phyloP scores from a whole-genome alignment of 2,888 invertebrate species.

The Tipula unca region DNA sequence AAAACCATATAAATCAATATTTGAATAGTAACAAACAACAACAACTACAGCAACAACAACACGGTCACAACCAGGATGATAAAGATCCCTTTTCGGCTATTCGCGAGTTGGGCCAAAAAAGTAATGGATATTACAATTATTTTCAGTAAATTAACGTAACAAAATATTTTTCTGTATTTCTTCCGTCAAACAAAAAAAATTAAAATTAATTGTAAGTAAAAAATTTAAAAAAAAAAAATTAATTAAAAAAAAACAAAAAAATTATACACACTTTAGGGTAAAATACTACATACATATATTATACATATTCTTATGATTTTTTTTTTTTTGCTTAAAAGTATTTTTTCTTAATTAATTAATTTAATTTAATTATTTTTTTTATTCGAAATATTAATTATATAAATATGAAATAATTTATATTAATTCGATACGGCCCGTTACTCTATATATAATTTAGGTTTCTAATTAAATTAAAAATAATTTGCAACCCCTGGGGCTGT shows the following conservation, averaged over 20 bases:
- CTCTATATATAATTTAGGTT: not conserved
- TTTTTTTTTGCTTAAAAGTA: not conserved
- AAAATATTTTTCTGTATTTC: slow-evolving; percentile 4
- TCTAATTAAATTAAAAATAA: not conserved
- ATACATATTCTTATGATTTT: not conserved
- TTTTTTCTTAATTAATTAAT: not conserved
- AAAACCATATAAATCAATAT: slow-evolving; percentile 23
- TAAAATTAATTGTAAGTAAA: not conserved
- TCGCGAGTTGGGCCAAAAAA: slow-evolving; percentile 44
- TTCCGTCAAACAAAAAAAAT: not conserved
- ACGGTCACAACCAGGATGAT: slow-evolving; percentile 32
- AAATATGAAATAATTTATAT: not conserved
- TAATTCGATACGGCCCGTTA: not conserved
- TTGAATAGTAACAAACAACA: slow-evolving; percentile 24
- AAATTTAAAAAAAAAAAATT: not conserved
- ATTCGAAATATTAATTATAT: not conserved
- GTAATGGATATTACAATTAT: slow-evolving; percentile 48
- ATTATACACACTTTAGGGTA: slow-evolving; percentile 14
- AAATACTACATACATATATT: not conserved
- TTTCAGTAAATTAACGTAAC: slow-evolving; percentile 41
- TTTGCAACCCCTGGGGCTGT: not conserved
- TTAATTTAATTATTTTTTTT: not conserved
- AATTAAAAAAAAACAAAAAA: not conserved
- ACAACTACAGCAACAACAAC: slow-evolving; percentile 27
- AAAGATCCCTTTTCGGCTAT: slow-evolving; percentile 45